Base-by-base conservation (phyloP, 2,888 invertebrate species). In the Dorcus parallelipipedus region DNA sequence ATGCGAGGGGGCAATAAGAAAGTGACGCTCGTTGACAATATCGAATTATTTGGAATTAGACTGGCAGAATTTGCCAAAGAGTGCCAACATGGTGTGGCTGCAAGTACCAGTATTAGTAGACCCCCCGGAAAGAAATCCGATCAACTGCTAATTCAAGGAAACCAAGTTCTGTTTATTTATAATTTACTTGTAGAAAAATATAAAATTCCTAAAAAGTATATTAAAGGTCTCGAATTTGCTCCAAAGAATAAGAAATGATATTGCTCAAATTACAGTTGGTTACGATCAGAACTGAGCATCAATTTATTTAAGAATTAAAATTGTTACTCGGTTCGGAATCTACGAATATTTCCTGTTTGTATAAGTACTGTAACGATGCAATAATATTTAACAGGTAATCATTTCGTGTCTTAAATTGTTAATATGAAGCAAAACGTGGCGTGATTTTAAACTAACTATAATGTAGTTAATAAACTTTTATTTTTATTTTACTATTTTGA, bases 111-210 rank as follows among this genome's bases (percentile, higher is more conserved):
- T 38, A 86, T 94, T 53, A 88, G 87, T 45, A 85, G 87, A 63
- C 76, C 86, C 14, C 86, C 91, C 3, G 89, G 88, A 54, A 88
- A 90, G 70, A 86, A 85, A 69, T 80, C 79, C 47, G 87, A 88
- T 67, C 91, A 93, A 77, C 85, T 96, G 38, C 83, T 93, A 76
- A 85, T 96, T 60, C 96, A 96, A 80, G 96, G 96, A 7, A 95
- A 95, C 79, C 95, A 95, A 83, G 86, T 94, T 58, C 71, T 80
- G 58, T 78, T 77, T 63, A 68, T 76, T 20, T 72, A 75, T 63
- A 73, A 75, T 63, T 66, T 78, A 56, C 70, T 79, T 56, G 73
- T 66, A 61, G 91, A 89, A 68, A 89, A 88, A 73, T 92, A 91
- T 74, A 86, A 86, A 59, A 82, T 93, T 53, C 89, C 90, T 47